Evolutionary conservation across 2,797 vertebrate genomes (phyloP), one percentile per base, ranked within the genome.

Genomic region (Neostethus bicornis): DNA sequence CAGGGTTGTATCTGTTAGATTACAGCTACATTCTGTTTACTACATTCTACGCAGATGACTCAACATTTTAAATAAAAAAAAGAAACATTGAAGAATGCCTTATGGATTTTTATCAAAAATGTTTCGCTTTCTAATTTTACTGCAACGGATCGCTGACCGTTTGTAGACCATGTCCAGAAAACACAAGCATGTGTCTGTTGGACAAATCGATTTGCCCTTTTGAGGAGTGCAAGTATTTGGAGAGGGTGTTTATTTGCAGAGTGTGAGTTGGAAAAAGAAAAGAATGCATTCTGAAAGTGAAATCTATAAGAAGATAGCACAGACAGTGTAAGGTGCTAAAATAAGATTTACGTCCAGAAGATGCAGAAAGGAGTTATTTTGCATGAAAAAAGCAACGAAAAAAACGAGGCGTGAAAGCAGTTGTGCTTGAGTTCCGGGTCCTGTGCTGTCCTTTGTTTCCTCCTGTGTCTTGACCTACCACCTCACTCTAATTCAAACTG

Each of bases 401-500:
- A 46, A 24, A n/a, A 31, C 25, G 48, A 14, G 1, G 20, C 39
- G 53, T 29, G 44, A 42, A 49, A 23, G 38, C 63, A 65, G 66
- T 73, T 54, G 16, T 59, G 62, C 69, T 72, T 68, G 61, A 79
- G 75, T 76, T 72, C 68, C 80, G 28, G 70, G 79, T 56, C 76
- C 1, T 1, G 65, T 75, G 62, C 35, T 68, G 46, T 73, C 76
- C 80, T 77, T 77, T 71, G 67, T 66, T 29, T 42, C 61, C 56
- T 63, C 54, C 41, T 52, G 42, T 50, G 46, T 56, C 49, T 64
- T 51, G 51, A 84, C 72, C 68, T 83, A 60, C 70, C 70, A 79
- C 76, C 74, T 70, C 52, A 41, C 64, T 74, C 77, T 73, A 79
- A 81, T 77, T 78, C 66, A 75, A 72, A 70, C 5, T n/a, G 50